Conservation (phyloP, 2,797 vertebrate species). For the Microtus californicus region DNA sequence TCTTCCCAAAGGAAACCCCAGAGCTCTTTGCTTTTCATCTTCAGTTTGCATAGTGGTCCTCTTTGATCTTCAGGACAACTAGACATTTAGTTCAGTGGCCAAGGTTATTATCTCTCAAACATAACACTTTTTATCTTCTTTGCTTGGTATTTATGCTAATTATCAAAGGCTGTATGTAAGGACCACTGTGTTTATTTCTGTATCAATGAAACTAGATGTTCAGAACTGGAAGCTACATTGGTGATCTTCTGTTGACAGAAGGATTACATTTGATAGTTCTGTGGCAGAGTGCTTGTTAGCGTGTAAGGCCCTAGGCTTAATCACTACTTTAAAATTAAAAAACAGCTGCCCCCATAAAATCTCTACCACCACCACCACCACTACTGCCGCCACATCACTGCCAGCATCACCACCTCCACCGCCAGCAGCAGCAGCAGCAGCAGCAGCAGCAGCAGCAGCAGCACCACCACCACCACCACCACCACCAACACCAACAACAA, state of each 20-base stretch:
- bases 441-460: too few species aligned
- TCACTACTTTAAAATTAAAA: neutral
- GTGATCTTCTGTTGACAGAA: slow-evolving; percentile 26
- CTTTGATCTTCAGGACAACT: neutral
- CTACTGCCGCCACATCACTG: too few species aligned
- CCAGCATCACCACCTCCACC: neutral
- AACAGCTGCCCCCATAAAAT: neutral
- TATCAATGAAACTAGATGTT: neutral
- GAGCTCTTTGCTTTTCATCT: neutral
- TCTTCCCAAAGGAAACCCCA: neutral
- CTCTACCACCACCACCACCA: neutral
- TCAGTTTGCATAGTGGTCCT: neutral
- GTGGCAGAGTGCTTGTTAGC: neutral
- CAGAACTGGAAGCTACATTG: neutral
- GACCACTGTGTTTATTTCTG: slow-evolving; percentile 44
- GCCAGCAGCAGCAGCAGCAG: too few species aligned
- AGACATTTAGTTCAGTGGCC: neutral
- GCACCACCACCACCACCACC: too few species aligned
- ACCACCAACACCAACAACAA: too few species aligned
- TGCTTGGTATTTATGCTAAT: slow-evolving; percentile 28
- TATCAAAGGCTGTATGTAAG: neutral
- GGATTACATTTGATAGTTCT: neutral
- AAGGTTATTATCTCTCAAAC: slow-evolving; percentile 34
- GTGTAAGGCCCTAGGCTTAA: too few species aligned
- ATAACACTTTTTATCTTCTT: neutral